Conservation (phyloP, 1,140 invertebrate genomes). For the Laodelphax striatellus region DNA sequence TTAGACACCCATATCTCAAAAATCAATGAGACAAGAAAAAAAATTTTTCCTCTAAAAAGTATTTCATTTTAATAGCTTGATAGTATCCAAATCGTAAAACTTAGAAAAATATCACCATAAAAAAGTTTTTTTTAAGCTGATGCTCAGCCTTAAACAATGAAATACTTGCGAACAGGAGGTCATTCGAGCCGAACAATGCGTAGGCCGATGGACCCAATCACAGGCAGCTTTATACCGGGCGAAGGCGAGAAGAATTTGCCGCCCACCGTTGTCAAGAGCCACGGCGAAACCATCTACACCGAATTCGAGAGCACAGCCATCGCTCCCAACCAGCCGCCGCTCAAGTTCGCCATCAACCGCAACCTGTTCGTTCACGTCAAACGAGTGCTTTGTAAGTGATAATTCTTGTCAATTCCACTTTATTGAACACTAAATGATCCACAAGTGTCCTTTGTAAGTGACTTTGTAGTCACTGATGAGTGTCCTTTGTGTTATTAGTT, state of each 20-base stretch:
- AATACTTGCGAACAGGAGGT: not conserved
- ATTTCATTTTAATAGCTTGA: too few relatives aligned
- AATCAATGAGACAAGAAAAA: too few relatives aligned
- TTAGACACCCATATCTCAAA: too few relatives aligned
- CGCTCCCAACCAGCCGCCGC: conserved; percentile 33
- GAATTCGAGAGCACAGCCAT: conserved; percentile 18
- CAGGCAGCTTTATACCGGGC: conserved; percentile 22
- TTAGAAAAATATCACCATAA: too few relatives aligned
- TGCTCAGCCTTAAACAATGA: too few relatives aligned
- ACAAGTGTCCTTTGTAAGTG: not conserved
- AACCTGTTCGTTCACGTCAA: conserved; percentile 70
- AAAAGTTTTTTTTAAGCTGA: too few relatives aligned
- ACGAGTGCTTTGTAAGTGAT: conserved; percentile 42
- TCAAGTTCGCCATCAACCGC: conserved; percentile 67
- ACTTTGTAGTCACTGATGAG: too few relatives aligned
- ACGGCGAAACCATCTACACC: conserved; percentile 18
- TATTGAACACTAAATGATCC: too few relatives aligned
- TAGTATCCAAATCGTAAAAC: too few relatives aligned
- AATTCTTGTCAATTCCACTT: too few relatives aligned
- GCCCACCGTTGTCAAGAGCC: conserved; percentile 14
- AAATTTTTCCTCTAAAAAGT: too few relatives aligned
- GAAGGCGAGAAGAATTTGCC: conserved; percentile 17
- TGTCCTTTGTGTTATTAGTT: too few relatives aligned
- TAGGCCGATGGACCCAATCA: conserved; percentile 22
- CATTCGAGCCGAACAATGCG: not conserved